Evolutionary conservation across 2,888 invertebrate genomes (phyloP), one percentile per base, ranked within the genome.

Genomic region (Thecocarcelia acutangulata): DNA sequence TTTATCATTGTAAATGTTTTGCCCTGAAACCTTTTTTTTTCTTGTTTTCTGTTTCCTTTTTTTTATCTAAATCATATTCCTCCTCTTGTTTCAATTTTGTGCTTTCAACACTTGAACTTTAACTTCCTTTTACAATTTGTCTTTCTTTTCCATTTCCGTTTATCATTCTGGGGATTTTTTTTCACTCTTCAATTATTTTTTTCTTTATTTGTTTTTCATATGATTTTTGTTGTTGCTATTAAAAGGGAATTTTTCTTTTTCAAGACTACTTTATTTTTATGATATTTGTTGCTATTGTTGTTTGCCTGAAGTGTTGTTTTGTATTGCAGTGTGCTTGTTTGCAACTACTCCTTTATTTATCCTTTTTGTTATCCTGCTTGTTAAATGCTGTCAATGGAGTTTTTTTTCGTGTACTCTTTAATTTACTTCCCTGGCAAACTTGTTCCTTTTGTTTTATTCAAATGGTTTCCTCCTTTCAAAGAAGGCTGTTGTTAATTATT

Each of bases 221-320:
- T 8, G 15, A n/a, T 19, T 33, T 15, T 56, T 13, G 17, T 48
- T 48, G 21, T 50, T 24, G 40, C 5, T 0, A 15, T 58, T 40
- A 56, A 33, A 37, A n/a, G 61, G 19, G 12, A 42, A 33, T 66
- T 13, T 50, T 33, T 9, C 56, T 28, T 42, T 68, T 19, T 24
- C 6, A 3, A 24, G 3, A 63, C 44, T 11, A 28, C 21, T n/a
- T 44, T n/a, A n/a, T n/a, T n/a, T n/a, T n/a, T n/a, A n/a, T n/a
- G 15, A 11, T 70, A 54, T 6, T 52, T 58, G 13, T 66, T 72
- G 19, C 15, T 61, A 40, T 21, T 61, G 19, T 56, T 63, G n/a
- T 61, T 19, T 28, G 64, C 59, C 66, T 52, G n/a, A 64, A 80
- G 52, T 75, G 44, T 64, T 80, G 37, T 69, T 69, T 69, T 64